Evolutionary conservation across 2,888 invertebrate species (phyloP).

Genomic region (Dyspetes luteomarginatus): DNA sequence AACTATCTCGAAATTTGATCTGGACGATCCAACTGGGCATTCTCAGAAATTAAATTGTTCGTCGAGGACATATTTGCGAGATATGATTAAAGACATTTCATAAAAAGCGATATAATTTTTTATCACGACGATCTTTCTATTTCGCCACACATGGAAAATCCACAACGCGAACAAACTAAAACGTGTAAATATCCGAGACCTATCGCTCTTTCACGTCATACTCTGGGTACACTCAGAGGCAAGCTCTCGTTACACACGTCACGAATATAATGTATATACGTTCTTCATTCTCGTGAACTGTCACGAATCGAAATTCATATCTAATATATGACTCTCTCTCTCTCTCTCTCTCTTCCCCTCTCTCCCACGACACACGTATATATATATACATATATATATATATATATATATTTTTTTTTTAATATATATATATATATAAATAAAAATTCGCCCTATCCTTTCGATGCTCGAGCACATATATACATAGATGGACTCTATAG

Average conservation of each 20-base stretch:
- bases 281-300: conserved; percentile 56
- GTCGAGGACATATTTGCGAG: not conserved
- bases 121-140: conserved; percentile 42
- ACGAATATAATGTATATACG: conserved; percentile 50
- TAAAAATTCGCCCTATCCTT: conserved; percentile 30
- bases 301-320: conserved; percentile 72
- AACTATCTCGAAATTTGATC: too few relatives aligned
- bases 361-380: too few relatives aligned
- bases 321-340: conserved; percentile 60
- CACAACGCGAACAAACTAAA: not conserved
- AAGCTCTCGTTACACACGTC: conserved; percentile 55
- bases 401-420: too few relatives aligned
- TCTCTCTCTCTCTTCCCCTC: conserved; percentile 16
- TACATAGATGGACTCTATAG: conserved; percentile 15
- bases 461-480: conserved; percentile 20
- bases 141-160: conserved; percentile 25
- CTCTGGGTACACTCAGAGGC: not conserved
- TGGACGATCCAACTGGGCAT: too few relatives aligned
- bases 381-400: too few relatives aligned
- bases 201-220: conserved; percentile 6
- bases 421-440: conserved; percentile 22
- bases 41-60: too few relatives aligned
- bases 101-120: conserved; percentile 41
- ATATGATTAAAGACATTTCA: not conserved
- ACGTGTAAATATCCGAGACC: not conserved